Evolutionary conservation across 2,797 vertebrate species (phyloP).

Genomic region (Mus caroli): DNA sequence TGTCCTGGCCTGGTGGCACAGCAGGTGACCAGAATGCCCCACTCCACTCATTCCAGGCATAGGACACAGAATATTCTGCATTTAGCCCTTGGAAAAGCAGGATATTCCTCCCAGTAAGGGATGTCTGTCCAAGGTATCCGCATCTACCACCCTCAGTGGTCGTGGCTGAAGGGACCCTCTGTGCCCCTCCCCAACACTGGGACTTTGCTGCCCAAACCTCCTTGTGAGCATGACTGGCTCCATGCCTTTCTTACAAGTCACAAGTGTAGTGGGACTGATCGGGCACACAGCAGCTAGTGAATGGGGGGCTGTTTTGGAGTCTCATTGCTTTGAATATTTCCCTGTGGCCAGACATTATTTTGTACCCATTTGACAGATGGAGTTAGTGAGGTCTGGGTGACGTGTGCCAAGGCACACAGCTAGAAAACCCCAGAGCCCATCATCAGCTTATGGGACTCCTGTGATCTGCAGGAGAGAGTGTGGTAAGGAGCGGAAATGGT

Average conservation of each 20-base stretch:
- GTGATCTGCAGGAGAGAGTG: neutral
- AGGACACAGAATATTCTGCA: fast-evolving
- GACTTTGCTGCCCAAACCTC: neutral
- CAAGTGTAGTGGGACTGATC: neutral
- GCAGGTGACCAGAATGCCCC: fast-evolving
- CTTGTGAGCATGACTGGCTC: neutral
- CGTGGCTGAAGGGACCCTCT: neutral
- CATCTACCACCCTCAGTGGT: fast-evolving
- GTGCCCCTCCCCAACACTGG: fast-evolving
- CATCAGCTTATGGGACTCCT: neutral
- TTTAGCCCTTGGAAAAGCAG: neutral
- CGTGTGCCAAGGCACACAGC: too few relatives aligned
- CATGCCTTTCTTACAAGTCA: neutral
- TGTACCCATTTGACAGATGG: neutral
- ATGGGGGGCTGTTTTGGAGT: neutral
- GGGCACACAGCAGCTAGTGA: neutral
- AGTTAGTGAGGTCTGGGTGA: neutral
- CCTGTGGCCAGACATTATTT: neutral
- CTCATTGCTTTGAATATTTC: neutral
- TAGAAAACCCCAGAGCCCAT: neutral
- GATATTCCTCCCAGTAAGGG: fast-evolving
- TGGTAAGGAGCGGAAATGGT: too few relatives aligned
- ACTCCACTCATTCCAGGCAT: fast-evolving
- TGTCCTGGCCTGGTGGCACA: neutral
- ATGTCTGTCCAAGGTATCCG: neutral